These are phyloP conservation scores for Caenorhabditis afra DNA, from an alignment of 2,888 invertebrate genomes.

Conservation along the genomic window DNA sequence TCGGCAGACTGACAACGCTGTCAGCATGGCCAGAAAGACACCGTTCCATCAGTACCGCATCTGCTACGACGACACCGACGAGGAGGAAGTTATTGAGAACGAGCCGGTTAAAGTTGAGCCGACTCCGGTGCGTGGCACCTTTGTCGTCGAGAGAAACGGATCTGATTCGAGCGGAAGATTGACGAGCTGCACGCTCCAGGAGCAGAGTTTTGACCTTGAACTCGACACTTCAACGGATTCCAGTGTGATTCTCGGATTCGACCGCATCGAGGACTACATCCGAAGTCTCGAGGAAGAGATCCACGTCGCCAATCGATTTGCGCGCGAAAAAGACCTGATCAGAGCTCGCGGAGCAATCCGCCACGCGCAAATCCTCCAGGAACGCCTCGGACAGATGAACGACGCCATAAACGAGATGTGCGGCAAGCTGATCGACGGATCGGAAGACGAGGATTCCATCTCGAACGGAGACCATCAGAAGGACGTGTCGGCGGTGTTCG, in stretches of 20 bases:
- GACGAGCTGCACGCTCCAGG: background rate
- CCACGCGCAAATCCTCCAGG: constrained; percentile 21
- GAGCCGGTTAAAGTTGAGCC: background rate
- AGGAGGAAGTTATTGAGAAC: constrained; percentile 28
- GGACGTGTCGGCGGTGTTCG: constrained; percentile 21
- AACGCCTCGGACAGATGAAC: constrained; percentile 28
- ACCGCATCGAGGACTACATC: constrained; percentile 32
- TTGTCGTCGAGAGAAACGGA: constrained; percentile 6
- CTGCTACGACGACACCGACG: constrained; percentile 47
- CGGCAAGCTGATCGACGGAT: constrained; percentile 6
- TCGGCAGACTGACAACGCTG: constrained; percentile 10
- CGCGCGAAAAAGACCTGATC: constrained; percentile 14
- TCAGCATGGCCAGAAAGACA: background rate
- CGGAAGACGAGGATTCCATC: background rate
- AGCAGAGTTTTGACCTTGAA: constrained; percentile 22
- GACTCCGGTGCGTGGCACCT: constrained; percentile 5
- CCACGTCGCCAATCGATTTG: constrained; percentile 15
- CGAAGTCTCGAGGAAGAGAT: constrained; percentile 34
- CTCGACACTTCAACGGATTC: constrained; percentile 23
- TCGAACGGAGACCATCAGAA: background rate
- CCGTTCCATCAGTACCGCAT: constrained; percentile 16
- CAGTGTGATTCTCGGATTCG: constrained; percentile 18
- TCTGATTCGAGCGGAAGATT: background rate
- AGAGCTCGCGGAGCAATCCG: constrained; percentile 25
- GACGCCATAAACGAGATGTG: constrained; percentile 22